phyloP scores from a whole-genome alignment of 1,140 invertebrate species.

The Saccostrea glomerata region DNA sequence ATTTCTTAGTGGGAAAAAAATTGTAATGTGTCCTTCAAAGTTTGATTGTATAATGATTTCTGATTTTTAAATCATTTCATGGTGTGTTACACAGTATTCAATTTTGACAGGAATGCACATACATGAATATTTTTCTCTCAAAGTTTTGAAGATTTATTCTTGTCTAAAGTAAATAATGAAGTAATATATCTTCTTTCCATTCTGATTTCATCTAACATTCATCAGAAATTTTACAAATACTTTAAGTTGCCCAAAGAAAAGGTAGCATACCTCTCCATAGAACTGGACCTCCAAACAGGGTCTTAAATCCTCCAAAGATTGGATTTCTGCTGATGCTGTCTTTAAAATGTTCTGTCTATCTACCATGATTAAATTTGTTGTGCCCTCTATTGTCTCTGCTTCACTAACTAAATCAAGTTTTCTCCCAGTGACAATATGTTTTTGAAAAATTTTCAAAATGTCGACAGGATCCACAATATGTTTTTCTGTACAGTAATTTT shows the following conservation, averaged over 20 bases:
- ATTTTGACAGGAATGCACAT: too few relatives aligned
- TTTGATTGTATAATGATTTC: too few relatives aligned
- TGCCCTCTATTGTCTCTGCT: constrained; percentile 37
- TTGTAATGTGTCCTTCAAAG: too few relatives aligned
- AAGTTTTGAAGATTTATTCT: too few relatives aligned
- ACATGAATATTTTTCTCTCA: too few relatives aligned
- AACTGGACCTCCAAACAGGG: constrained; percentile 53
- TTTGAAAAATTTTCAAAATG: constrained; percentile 50
- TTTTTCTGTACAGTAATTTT: not conserved
- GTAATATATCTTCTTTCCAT: not conserved
- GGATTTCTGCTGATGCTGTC: constrained; percentile 51
- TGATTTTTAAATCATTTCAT: too few relatives aligned
- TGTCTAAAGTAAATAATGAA: too few relatives aligned
- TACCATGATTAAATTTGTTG: constrained; percentile 48
- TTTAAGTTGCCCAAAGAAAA: not conserved
- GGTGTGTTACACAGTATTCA: too few relatives aligned
- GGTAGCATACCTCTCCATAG: constrained; percentile 52
- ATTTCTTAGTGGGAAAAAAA: too few relatives aligned
- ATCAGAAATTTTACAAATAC: not conserved
- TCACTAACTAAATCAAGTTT: not conserved
- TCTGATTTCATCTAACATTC: not conserved
- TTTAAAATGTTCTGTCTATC: constrained; percentile 47
- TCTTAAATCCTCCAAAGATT: constrained; percentile 29
- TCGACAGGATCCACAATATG: constrained; percentile 53
- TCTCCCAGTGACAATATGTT: constrained; percentile 48